Conservation (phyloP, 2,797 vertebrate genomes). For the Smutsia temminckii region DNA sequence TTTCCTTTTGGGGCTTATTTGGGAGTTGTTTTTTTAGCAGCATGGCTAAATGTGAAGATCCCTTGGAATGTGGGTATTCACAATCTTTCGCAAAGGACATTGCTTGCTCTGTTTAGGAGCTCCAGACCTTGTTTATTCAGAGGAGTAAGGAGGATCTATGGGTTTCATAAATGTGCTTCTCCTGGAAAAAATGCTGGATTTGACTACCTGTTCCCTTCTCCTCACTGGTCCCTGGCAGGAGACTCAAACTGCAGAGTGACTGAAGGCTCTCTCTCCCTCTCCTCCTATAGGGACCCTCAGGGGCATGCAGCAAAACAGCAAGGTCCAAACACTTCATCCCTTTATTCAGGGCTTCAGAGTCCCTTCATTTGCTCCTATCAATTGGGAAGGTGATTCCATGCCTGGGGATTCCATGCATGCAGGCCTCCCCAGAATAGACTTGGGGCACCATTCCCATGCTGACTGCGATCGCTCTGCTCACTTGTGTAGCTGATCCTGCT, state of each 20-base stretch:
- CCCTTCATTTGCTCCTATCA: neutral
- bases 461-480: neutral
- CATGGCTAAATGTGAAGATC: conserved; percentile 5
- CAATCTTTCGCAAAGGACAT: conserved; percentile 20
- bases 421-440: neutral
- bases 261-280: neutral
- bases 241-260: neutral
- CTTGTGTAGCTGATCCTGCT: neutral
- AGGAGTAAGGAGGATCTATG: neutral
- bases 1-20: conserved; percentile 42
- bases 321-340: neutral
- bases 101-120: neutral
- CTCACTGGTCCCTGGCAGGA: neutral
- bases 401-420: neutral
- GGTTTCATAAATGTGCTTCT: neutral
- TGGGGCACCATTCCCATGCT: neutral
- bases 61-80: conserved; percentile 1
- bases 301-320: neutral
- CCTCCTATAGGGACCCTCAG: neutral
- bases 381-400: neutral
- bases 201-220: neutral
- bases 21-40: conserved; percentile 47
- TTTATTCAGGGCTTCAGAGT: neutral
- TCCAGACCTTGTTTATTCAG: conserved; percentile 1
- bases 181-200: neutral